Evolutionary conservation across 2,797 vertebrate species (phyloP).

Genomic region (Betta splendens): DNA sequence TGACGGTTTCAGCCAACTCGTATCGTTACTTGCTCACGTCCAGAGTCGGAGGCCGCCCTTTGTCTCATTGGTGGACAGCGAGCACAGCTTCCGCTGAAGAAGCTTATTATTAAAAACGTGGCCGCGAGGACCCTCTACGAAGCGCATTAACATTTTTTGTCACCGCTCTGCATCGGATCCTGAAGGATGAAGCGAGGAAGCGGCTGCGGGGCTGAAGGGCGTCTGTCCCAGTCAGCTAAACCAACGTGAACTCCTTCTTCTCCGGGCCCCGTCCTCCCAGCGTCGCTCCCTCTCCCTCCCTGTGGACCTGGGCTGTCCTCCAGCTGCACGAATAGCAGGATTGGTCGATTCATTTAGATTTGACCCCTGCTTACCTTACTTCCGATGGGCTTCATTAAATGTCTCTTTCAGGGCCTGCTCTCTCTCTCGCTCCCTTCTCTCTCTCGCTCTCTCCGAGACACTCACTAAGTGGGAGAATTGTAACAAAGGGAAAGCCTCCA

Average conservation of each 20-base stretch:
- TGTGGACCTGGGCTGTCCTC: slow-evolving; percentile 71
- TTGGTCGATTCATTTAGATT: slow-evolving; percentile 79
- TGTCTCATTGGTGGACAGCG: slow-evolving; percentile 33
- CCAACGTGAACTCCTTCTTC: slow-evolving; percentile 57
- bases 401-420: slow-evolving; percentile 68
- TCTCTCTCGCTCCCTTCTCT: slow-evolving; percentile 42
- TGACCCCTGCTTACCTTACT: slow-evolving; percentile 83
- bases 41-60: slow-evolving; percentile 31
- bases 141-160: slow-evolving; percentile 48
- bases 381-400: slow-evolving; percentile 86
- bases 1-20: slow-evolving; percentile 64
- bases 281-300: slow-evolving; percentile 54
- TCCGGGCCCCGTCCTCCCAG: slow-evolving; percentile 53
- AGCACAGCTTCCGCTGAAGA: slow-evolving; percentile 31
- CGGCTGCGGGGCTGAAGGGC: slow-evolving; percentile 57
- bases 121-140: slow-evolving; percentile 35
- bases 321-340: slow-evolving; percentile 68
- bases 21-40: slow-evolving; percentile 49
- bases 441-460: slow-evolving; percentile 50
- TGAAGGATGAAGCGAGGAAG: slow-evolving; percentile 38
- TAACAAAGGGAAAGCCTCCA: slow-evolving; percentile 82
- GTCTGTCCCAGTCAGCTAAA: slow-evolving; percentile 60
- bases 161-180: slow-evolving; percentile 49
- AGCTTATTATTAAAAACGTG: slow-evolving; percentile 54
- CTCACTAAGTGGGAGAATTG: slow-evolving; percentile 78